Conservation (phyloP, 2,113 vertebrate species). For the Neofelis nebulosa region DNA sequence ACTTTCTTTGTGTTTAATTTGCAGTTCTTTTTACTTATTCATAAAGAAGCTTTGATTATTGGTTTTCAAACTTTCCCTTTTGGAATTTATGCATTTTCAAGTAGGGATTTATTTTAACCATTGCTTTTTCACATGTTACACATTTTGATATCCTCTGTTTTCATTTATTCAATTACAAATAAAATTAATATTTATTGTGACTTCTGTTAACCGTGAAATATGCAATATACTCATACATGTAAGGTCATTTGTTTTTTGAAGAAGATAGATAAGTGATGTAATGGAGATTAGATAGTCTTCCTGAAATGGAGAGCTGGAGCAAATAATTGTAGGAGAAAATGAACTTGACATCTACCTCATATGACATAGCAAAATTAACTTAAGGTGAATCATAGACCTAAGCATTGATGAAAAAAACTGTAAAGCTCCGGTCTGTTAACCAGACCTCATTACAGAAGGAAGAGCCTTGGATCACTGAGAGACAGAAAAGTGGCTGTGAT, state of each 20-base stretch:
- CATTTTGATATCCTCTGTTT: not conserved
- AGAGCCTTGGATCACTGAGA: not conserved
- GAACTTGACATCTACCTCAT: not conserved
- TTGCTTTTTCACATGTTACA: not conserved
- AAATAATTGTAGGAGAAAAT: not conserved
- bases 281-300: not conserved
- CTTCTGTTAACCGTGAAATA: not conserved
- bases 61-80: not conserved
- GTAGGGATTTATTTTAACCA: not conserved
- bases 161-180: not conserved
- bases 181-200: not conserved
- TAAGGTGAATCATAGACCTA: not conserved
- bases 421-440: not conserved
- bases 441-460: not conserved
- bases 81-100: not conserved
- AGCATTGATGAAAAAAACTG: not conserved
- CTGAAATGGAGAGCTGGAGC: not conserved
- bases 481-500: not conserved
- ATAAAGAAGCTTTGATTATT: not conserved
- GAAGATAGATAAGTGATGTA: not conserved
- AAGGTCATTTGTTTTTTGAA: not conserved
- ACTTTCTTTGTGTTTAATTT: not conserved
- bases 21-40: not conserved
- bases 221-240: too few species aligned
- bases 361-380: not conserved